Conservation (phyloP, 1,140 invertebrate species). For the Drosophila miranda region DNA sequence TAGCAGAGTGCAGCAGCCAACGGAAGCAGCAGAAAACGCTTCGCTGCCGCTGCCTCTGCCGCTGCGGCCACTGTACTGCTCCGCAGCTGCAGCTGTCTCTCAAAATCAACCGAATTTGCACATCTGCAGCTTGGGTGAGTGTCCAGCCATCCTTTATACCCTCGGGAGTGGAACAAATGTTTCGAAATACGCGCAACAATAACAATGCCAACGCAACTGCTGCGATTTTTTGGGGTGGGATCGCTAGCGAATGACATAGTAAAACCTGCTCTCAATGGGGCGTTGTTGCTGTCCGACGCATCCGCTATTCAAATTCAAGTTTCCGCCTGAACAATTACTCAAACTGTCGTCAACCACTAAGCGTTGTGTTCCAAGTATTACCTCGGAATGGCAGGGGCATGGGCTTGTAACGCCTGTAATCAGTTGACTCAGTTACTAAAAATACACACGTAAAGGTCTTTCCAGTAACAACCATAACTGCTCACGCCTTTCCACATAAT, state of each 20-base stretch:
- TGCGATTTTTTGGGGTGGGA: conserved; percentile 13
- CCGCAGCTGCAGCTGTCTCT: conserved; percentile 44
- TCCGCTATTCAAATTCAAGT: conserved; percentile 49
- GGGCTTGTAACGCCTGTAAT: conserved; percentile 8
- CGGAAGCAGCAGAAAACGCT: conserved; percentile 37
- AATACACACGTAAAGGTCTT: conserved; percentile 13
- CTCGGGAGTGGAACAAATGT: conserved; percentile 13
- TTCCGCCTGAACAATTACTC: conserved; percentile 63
- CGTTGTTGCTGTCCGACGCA: conserved; percentile 32
- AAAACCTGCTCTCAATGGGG: conserved; percentile 40
- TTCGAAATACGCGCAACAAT: neutral
- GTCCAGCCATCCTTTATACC: neutral
- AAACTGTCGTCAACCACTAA: conserved; percentile 36
- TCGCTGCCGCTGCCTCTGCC: conserved; percentile 39
- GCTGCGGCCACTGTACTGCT: conserved; percentile 17
- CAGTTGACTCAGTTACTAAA: conserved; percentile 44
- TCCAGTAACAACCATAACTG: neutral
- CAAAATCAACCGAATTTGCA: conserved; percentile 15
- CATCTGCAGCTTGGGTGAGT: conserved; percentile 44
- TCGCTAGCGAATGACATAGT: neutral
- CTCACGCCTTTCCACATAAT: too few relatives aligned
- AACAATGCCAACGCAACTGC: conserved; percentile 11
- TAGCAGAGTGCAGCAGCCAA: conserved; percentile 65
- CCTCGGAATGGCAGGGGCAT: too few relatives aligned
- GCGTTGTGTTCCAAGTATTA: conserved; percentile 37